A percentile compares a stretch with the other conserved stretches of the same genome.
Conservation (phyloP, 2,113 vertebrate species). For the Prietella phreatophila region DNA sequence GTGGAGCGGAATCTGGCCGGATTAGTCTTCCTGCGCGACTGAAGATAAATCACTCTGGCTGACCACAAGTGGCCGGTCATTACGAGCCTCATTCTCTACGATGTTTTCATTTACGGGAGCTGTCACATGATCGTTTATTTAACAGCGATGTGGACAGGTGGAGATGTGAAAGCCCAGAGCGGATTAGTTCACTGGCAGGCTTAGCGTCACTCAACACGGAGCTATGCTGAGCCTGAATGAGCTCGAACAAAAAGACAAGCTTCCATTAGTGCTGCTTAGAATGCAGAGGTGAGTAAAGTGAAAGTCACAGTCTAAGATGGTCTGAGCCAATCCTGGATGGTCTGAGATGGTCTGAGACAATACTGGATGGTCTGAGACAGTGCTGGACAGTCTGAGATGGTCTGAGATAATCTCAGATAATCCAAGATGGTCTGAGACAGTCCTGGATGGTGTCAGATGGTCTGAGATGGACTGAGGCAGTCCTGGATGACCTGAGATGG, state of each 20-base stretch:
- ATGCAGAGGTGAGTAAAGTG: neutral
- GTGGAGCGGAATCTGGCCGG: constrained; percentile 54
- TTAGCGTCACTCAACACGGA: neutral
- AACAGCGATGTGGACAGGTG: neutral
- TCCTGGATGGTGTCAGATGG: neutral
- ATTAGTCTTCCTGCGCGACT: constrained; percentile 43
- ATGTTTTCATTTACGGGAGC: constrained; percentile 37
- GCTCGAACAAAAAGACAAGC: constrained; percentile 2
- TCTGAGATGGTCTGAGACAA: neutral
- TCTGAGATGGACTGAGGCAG: neutral
- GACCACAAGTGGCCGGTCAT: constrained; percentile 37
- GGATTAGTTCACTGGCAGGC: constrained; percentile 24
- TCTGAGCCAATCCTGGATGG: neutral
- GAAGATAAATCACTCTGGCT: constrained; percentile 45
- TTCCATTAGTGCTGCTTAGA: neutral
- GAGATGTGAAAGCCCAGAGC: constrained; percentile 17
- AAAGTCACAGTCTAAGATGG: neutral
- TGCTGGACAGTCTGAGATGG: neutral
- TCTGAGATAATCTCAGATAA: neutral
- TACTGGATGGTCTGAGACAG: neutral
- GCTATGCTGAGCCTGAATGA: neutral
- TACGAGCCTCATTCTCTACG: constrained; percentile 18
- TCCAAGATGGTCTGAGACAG: neutral
- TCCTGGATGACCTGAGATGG: too few species aligned
- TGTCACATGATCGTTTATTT: constrained; percentile 22